Base-by-base conservation (phyloP, 2,888 invertebrate genomes). In the Didymodactylos carnosus region DNA sequence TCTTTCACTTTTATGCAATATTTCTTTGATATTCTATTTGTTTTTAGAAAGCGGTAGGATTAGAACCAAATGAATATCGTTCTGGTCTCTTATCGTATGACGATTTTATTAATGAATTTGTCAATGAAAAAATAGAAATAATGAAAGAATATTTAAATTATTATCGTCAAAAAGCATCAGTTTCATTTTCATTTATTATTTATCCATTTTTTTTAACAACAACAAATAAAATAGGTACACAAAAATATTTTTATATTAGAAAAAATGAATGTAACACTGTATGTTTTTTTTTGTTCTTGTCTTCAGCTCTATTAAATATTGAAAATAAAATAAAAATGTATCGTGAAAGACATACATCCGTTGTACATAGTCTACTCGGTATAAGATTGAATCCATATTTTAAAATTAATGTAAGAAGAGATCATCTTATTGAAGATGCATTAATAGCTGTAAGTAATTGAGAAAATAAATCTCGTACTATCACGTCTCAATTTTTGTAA, bases 301-400 rank as follows among this genome's bases (percentile, higher is more conserved):
- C 62, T 72, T 69, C 39, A 71, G 71, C 39, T 53, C 71, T 46
- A 71, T 53, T 39, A 43, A 74, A 62, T 35, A 62, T 62, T 82
- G 94, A 94, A 84, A 94, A 92, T 84, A 88, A 93, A 75, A 91
- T 94, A 83, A 87, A 92, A 73, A 94, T 94, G 94, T 91, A 91
- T 83, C 91, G 90, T 76, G 93, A 94, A 84, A 86, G 94, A 71
- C 87, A 93, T 77, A 88, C 91, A 80, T 91, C 92, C 79, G 86
- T 92, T 78, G 86, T 92, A 78, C 90, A 92, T 80, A 89, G 89
- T 25, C 25, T 76, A 39, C 88, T 91, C 75, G 89, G 89, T 73
- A 88, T 90, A 70, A 79, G 80, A 2, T 70, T 73, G 3, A 80
- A 80, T 77, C 82, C 83, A n/a, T 83, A 91, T 85, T 87, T 94